Conservation (phyloP, 2,113 vertebrate species). For the Paramormyrops kingsleyae region DNA sequence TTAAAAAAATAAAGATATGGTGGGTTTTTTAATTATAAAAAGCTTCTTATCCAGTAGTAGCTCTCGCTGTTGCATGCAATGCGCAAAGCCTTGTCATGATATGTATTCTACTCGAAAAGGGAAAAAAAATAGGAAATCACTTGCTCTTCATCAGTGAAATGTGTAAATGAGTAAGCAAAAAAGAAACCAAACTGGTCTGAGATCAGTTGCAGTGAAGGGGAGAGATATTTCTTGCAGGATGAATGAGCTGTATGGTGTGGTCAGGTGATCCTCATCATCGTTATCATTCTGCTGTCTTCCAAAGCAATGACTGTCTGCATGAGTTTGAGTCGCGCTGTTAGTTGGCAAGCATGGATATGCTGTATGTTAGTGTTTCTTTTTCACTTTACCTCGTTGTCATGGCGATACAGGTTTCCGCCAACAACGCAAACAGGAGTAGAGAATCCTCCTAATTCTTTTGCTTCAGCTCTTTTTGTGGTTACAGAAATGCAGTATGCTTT, state of each 20-base stretch:
- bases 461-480: not conserved
- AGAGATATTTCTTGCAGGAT: not conserved
- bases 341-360: not conserved
- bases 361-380: not conserved
- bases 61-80: slow-evolving; percentile 1
- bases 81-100: not conserved
- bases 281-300: not conserved
- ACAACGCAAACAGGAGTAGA: not conserved
- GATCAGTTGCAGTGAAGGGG: not conserved
- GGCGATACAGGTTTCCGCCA: not conserved
- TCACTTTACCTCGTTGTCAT: not conserved
- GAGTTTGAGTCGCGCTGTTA: not conserved
- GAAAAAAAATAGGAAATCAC: not conserved
- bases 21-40: not conserved
- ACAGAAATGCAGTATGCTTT: not conserved
- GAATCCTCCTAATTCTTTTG: not conserved
- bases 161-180: not conserved
- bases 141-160: not conserved
- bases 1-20: not conserved
- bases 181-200: not conserved
- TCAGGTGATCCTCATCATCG: not conserved
- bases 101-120: not conserved
- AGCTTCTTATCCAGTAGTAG: not conserved
- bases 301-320: slow-evolving; percentile 7
- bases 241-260: not conserved